Conservation (phyloP, 2,888 invertebrate species). For the Andricus quercusramuli region DNA sequence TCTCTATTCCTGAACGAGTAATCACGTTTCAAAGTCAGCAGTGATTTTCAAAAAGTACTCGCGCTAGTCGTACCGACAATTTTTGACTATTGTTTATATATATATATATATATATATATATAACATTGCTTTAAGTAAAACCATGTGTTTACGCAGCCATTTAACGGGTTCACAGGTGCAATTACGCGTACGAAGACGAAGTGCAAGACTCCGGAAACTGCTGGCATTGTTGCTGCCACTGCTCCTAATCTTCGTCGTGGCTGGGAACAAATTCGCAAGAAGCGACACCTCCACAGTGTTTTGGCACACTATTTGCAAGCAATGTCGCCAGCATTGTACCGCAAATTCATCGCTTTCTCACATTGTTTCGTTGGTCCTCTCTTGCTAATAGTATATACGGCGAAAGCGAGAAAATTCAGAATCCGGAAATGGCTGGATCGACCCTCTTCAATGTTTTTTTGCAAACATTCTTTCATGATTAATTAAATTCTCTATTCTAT, state of each 20-base stretch:
- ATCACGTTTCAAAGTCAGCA: too few relatives aligned
- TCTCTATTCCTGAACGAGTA: too few relatives aligned
- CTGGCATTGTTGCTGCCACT: slow-evolving; percentile 44
- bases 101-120: too few relatives aligned
- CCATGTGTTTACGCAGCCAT: slow-evolving; percentile 59
- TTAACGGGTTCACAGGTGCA: slow-evolving; percentile 58
- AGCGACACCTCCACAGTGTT: slow-evolving; percentile 50
- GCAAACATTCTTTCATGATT: not conserved
- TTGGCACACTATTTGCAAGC: slow-evolving; percentile 48
- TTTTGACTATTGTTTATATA: too few relatives aligned
- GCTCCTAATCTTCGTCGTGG: slow-evolving; percentile 42
- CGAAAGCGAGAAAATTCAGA: not conserved
- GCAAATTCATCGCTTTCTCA: slow-evolving; percentile 27
- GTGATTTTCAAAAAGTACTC: too few relatives aligned
- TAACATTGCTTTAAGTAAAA: slow-evolving; percentile 6
- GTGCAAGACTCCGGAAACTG: slow-evolving; percentile 46
- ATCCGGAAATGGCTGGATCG: not conserved
- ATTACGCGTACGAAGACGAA: slow-evolving; percentile 52
- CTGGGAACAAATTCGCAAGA: slow-evolving; percentile 53
- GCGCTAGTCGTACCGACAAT: too few relatives aligned
- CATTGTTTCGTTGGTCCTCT: not conserved
- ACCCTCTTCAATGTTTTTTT: not conserved
- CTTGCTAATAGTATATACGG: not conserved
- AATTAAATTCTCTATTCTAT: not conserved
- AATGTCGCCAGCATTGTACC: slow-evolving; percentile 32